Evolutionary conservation across 2,797 vertebrate species (phyloP).

Genomic region (Podarcis lilfordi): DNA sequence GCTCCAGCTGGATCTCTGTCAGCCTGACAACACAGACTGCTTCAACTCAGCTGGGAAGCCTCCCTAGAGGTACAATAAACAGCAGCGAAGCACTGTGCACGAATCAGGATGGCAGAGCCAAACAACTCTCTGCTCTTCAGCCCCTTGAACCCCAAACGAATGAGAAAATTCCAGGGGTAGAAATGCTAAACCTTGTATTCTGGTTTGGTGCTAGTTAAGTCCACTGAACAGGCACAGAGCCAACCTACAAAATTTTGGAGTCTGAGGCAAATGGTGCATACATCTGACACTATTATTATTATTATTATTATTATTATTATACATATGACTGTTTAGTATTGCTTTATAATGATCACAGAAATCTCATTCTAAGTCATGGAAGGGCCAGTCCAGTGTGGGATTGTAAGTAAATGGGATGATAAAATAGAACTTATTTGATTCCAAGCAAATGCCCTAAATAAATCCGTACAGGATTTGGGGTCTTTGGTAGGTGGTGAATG

Average conservation of each 20-base stretch:
- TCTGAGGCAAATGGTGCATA: not conserved
- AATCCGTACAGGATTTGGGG: not conserved
- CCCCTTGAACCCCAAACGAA: not conserved
- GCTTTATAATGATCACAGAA: not conserved
- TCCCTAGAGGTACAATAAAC: not conserved
- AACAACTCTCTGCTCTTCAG: not conserved
- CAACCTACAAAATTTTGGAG: not conserved
- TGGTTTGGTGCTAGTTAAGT: not conserved
- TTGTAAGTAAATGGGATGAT: too few relatives aligned
- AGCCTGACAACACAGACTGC: too few relatives aligned
- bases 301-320: not conserved
- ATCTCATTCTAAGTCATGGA: not conserved
- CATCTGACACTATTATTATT: not conserved
- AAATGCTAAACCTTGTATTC: not conserved
- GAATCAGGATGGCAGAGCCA: not conserved
- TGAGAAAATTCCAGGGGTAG: not conserved
- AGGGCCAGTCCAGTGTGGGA: not conserved
- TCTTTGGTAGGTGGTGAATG: too few relatives aligned
- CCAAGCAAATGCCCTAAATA: not conserved
- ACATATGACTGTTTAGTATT: not conserved
- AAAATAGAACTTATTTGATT: not conserved
- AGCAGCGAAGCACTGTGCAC: not conserved
- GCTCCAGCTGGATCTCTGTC: not conserved
- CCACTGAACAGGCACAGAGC: not conserved
- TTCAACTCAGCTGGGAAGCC: not conserved